phyloP scores from a whole-genome alignment of 30 jellyfish, hydroid and myxozoan species.

The Aurelia sp. region DNA sequence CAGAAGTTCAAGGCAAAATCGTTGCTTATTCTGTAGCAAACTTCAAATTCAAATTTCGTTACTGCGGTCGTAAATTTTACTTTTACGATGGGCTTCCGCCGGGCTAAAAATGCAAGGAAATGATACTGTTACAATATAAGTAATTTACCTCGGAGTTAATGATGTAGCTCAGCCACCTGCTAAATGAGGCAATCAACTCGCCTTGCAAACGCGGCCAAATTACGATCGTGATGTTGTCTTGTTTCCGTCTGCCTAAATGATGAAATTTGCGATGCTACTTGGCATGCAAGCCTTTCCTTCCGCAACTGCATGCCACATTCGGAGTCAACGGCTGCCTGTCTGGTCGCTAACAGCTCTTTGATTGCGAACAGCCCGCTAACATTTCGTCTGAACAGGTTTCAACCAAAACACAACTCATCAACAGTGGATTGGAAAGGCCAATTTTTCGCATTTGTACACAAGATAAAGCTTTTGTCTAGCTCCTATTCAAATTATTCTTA shows the following conservation, averaged over 20 bases:
- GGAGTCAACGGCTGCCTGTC: conserved; percentile 13
- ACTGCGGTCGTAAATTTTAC: no score
- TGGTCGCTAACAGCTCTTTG: background rate
- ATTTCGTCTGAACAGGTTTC: conserved; percentile 12
- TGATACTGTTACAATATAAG: conserved; percentile 60
- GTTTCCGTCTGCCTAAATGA: conserved; percentile 5
- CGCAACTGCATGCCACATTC: conserved; percentile 28
- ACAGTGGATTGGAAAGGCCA: conserved; percentile 74
- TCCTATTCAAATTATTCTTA: conserved; percentile 87
- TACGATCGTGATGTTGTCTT: conserved; percentile 34
- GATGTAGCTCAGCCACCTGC: conserved; percentile 68
- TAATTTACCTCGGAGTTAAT: conserved; percentile 40
- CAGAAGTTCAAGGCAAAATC: no score
- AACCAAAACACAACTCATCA: conserved; percentile 30
- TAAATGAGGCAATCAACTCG: conserved; percentile 60
- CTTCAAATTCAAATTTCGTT: no score
- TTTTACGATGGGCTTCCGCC: no score
- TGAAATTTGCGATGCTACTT: conserved; percentile 3
- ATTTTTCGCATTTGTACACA: conserved; percentile 83
- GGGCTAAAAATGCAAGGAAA: no score
- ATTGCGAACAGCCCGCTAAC: conserved; percentile 30
- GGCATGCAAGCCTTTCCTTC: conserved; percentile 51
- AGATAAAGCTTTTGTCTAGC: conserved; percentile 88
- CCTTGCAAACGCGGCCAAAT: conserved; percentile 55
- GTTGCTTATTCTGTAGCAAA: no score